Evolutionary conservation across 1,140 invertebrate species (phyloP), one percentile per base, ranked within the genome.

Genomic region (Globodera ellingtonae): DNA sequence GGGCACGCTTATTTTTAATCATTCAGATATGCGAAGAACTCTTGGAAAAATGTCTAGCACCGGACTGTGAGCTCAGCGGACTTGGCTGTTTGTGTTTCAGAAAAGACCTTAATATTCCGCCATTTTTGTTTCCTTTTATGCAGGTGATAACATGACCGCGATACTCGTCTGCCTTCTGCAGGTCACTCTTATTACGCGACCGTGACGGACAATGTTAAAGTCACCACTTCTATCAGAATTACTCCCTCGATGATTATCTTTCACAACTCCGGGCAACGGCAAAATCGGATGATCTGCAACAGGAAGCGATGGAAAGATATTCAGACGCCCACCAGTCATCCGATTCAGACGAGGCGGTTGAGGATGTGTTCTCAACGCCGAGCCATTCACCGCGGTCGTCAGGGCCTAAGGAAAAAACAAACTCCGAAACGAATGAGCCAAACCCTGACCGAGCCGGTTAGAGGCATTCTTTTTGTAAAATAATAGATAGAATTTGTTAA

Each of bases 141-240:
- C 18, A 59, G 56, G 56, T 90, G 97, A 99, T 90, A 98, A 99
- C 91, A 99, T 99, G 97, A 98, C 95, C 52, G 95, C 96, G 0
- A 92, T 97, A 69, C 90, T 98, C 9, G 92, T 97, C 9, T 94
- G 94, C 89, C 92, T 95, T 48, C 90, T 94, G 4, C 93, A 94
- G 81, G 82, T 46, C 50, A 10, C 13, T 69, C 7, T 5, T 8
- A 18, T 13, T 66, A 4, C 24, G n/a, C 56, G 5, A 59, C 18
- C 10, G 3, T 59, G 0, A 15, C 18, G 13, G 10, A 1, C 18
- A 15, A 15, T 18, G 5, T n/a, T 47, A 24, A 21, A 67, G 6
- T 66, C 6, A 24, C n/a, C 10, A 15, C n/a, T 66, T n/a, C 0
- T 35, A n/a, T 21, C 24, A 77, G 75, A 59, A 69, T 9, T 62